Evolutionary conservation across 1,140 invertebrate species (phyloP).

Genomic region (Tyrophagus putrescentiae): DNA sequence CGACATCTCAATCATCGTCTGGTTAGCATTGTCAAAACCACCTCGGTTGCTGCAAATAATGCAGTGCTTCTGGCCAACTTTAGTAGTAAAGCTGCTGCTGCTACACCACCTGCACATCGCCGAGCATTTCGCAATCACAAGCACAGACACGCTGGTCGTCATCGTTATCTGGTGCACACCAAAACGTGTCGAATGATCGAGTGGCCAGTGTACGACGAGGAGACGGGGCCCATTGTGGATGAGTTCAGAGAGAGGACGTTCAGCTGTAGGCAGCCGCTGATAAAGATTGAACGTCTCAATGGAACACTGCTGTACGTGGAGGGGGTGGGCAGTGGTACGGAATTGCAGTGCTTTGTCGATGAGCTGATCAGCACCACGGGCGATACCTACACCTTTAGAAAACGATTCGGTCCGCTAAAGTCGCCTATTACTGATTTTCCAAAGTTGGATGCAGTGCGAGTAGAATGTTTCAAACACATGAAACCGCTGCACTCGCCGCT

Average conservation of each 20-base stretch:
- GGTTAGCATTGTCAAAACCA: neutral
- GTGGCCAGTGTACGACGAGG: conserved; percentile 13
- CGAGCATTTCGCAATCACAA: neutral
- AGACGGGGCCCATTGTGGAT: conserved; percentile 1
- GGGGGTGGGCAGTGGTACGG: neutral
- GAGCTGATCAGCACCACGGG: neutral
- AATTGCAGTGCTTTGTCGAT: neutral
- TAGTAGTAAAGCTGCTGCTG: neutral
- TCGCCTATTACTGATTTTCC: neutral
- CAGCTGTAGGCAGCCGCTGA: neutral
- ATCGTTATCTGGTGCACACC: conserved; percentile 8
- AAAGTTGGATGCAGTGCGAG: neutral
- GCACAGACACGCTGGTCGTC: neutral
- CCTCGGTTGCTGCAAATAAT: too few species aligned
- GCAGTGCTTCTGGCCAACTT: too few species aligned
- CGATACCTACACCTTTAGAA: neutral
- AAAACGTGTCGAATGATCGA: conserved; percentile 6
- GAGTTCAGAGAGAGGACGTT: neutral
- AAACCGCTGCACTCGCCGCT: neutral
- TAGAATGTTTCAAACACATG: conserved; percentile 6
- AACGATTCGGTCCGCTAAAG: neutral
- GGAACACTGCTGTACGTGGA: neutral
- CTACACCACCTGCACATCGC: neutral
- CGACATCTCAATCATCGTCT: neutral
- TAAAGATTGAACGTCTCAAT: conserved; percentile 9